Evolutionary conservation across 2,113 vertebrate species (phyloP).

Genomic region (Petaurus breviceps): DNA sequence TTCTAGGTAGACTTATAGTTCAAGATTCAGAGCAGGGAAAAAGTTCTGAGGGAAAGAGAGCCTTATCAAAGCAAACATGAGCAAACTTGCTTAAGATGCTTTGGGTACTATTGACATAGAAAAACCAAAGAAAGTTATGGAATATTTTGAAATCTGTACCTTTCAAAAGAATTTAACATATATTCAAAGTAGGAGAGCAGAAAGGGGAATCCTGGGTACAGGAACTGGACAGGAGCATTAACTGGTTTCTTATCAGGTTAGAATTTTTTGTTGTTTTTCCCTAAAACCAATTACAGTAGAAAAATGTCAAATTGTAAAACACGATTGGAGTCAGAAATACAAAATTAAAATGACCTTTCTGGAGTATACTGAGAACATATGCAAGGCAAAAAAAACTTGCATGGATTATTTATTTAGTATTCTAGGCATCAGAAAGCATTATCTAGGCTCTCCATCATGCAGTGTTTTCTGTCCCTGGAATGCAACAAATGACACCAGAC

Average conservation of each 20-base stretch:
- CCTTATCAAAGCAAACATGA: neutral
- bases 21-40: neutral
- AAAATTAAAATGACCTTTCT: slow-evolving; percentile 59
- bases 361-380: slow-evolving; percentile 29
- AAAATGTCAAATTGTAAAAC: slow-evolving; percentile 47
- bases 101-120: neutral
- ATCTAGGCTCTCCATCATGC: slow-evolving; percentile 26
- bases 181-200: neutral
- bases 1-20: neutral
- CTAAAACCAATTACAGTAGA: slow-evolving; percentile 40
- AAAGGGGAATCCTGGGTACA: neutral
- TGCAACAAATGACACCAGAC: neutral
- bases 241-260: slow-evolving; percentile 14
- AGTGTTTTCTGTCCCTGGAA: neutral
- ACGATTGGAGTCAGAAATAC: slow-evolving; percentile 26
- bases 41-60: neutral
- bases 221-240: neutral
- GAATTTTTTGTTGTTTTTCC: neutral
- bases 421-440: neutral
- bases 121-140: neutral
- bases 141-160: neutral
- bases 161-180: slow-evolving; percentile 35
- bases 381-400: slow-evolving; percentile 41
- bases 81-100: neutral
- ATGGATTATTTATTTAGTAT: slow-evolving; percentile 18